Evolutionary conservation across 2,113 vertebrate genomes (phyloP), one percentile per base, ranked within the genome.

Genomic region (Canis aureus): DNA sequence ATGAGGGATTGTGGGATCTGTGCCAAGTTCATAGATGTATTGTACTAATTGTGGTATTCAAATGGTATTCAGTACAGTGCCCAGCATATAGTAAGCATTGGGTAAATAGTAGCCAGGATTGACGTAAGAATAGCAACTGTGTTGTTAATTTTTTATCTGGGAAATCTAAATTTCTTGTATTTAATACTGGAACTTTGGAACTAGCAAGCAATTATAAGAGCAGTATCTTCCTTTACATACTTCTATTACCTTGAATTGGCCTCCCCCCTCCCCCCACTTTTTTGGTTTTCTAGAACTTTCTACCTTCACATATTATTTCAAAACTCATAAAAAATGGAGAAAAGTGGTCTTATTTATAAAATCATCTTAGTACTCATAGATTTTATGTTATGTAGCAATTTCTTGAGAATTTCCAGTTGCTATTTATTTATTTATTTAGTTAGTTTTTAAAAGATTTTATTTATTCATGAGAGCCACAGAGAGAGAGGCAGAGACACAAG

Each of bases 241-340:
- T 81, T 91, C n/a, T 27, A 38, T 96, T 81, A 73, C 43, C 59
- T 94, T 64, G 35, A 74, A 25, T 74, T 96, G 49, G 73, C 43
- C 43, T 43, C 43, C 43, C 43, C 5, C 43, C 43, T 43, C 6
- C 43, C 43, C 43, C 43, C 43, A 43, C 43, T 43, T 43, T 55
- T 76, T 27, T 79, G 10, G 10, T 83, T 89, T 93, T 93, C 60
- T 17, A 73, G 55, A 86, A 49, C 29, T 94, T 55, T 90, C 64
- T 95, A 35, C 49, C 43, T 71, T 95, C n/a, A 64, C 6, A 71
- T 80, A 25, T 55, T 93, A n/a, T 95, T 89, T 81, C 23, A 84
- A 20, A 95, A 73, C 49, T 51, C 73, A n/a, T 89, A 78, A 27
- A 91, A 94, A 55, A 83, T 83, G 19, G 32, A 17, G 49, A 80